Base-by-base conservation (phyloP, 2,113 vertebrate species). In the Hyla sarda region DNA sequence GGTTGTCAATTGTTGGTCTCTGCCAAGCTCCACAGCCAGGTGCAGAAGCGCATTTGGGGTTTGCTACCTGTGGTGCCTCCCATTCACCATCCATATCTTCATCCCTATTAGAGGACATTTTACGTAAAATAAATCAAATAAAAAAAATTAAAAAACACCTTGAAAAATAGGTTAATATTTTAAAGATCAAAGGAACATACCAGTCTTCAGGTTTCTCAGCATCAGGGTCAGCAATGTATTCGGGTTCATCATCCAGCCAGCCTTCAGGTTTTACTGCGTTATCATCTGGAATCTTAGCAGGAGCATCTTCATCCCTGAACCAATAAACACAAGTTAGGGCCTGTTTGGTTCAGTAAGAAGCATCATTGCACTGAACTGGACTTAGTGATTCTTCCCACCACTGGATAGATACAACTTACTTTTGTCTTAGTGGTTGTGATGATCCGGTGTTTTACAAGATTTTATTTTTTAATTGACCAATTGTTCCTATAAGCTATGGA, bases 61-160 rank as follows among this genome's bases (percentile, higher is more conserved):
- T 99, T 23, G 97, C 95, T 75, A 99, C 91, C 92, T 99, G 98
- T 83, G 97, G 98, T 45, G 98, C 97, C 88, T 99, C 98, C 98
- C 98, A 99, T 45, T 99, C 98, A 1, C 98, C 98, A 1, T 99
- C 98, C 98, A 99, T 99, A 88, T 99, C 98, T 91, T 99, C 97
- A 89, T 99, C 98, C 98, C 98, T 99, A 84, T 69, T 90, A 79
- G 47, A 89, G 83, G 12, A 78, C 12, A 0, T 34, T n/a, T 17
- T 1, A 56, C 41, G 8, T 41, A 8, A 5, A 5, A 17, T 12
- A 74, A 28, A 1, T 81, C 60, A 62, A 45, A 21, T n/a, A 34
- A 32, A 21, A 28, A 34, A 9, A 69, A 30, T 32, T n/a, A 83
- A 28, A 7, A 5, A 45, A 34, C 19, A 5, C n/a, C n/a, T n/a